Evolutionary conservation across 2,888 invertebrate genomes (phyloP), one percentile per base, ranked within the genome.

Genomic region (Galerucella calmariensis): DNA sequence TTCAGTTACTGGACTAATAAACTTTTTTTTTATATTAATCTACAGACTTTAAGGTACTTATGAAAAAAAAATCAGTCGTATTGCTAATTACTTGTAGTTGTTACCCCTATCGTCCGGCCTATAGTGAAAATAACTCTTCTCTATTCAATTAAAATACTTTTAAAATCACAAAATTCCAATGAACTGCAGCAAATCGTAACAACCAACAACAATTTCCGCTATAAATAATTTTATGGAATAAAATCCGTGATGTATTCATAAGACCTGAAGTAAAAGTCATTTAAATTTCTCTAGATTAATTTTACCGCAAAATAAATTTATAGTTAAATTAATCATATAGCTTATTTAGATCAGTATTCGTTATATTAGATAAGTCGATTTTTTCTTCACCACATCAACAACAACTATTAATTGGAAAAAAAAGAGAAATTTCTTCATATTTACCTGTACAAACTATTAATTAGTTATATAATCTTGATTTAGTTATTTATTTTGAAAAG

Each of bases 151-250:
- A 14, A 48, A 4, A 14, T 12, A 48, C 14, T 48, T 14, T 48
- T 48, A 48, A 48, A 48, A 14, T 5, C 48, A 48, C 48, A 48
- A 14, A 41, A 35, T 62, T 62, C 62, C 12, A 9, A 41, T 62
- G 16, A 35, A 62, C n/a, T 41, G n/a, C 41, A 62, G 14, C 41
- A 41, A 6, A 59, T 24, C 59, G 59, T 16, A 27, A 27, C 41
- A 16, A 8, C 9, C n/a, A 35, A n/a, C 27, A 1, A 27, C 41
- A 41, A 41, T 62, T 61, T 61, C 35, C 35, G 27, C 35, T 41
- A 41, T 41, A 62, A 62, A 62, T 41, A 62, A 62, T 62, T 62
- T 62, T 62, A 62, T 62, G 62, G 62, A 35, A 41, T 62, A 62
- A 62, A 62, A 62, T 62, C 41, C 41, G 62, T 62, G n/a, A 3